Evolutionary conservation across 2,888 invertebrate species (phyloP).

Genomic region (Leptogaster cylindrica): DNA sequence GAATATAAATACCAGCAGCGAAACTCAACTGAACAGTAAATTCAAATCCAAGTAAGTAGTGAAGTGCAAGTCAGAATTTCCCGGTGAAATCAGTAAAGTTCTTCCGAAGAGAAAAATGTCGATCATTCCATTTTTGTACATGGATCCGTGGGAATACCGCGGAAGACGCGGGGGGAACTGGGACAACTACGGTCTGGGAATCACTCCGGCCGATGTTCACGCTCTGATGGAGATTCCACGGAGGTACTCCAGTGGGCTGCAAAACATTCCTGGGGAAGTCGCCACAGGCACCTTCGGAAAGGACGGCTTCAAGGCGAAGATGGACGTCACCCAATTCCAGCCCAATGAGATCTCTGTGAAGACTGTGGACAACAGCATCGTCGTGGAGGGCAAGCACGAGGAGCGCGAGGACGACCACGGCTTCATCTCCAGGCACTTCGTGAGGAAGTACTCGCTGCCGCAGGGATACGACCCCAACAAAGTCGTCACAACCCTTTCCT

Average conservation of each 20-base stretch:
- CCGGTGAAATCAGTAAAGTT: no score
- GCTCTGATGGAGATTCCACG: constrained; percentile 46
- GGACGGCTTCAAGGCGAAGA: constrained; percentile 72
- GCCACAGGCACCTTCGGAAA: constrained; percentile 64
- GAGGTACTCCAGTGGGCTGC: no score
- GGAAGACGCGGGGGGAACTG: neutral
- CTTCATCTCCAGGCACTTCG: constrained; percentile 80
- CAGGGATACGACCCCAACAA: constrained; percentile 72
- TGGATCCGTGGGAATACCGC: constrained; percentile 28
- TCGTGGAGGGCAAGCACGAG: constrained; percentile 75
- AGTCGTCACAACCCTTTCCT: constrained; percentile 77
- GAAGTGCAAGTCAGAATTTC: no score
- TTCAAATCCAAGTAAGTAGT: no score
- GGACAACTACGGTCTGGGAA: constrained; percentile 5
- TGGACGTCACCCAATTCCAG: constrained; percentile 74
- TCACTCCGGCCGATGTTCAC: neutral
- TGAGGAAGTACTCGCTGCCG: constrained; percentile 72
- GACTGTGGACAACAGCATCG: constrained; percentile 68
- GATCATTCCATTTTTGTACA: neutral
- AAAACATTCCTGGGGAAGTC: no score
- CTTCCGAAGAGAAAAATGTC: constrained; percentile 52
- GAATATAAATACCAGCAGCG: no score
- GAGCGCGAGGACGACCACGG: constrained; percentile 76
- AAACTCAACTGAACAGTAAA: no score
- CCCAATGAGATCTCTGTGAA: constrained; percentile 76